phyloP scores from a whole-genome alignment of 2,113 vertebrate genomes.

The Python bivittatus region DNA sequence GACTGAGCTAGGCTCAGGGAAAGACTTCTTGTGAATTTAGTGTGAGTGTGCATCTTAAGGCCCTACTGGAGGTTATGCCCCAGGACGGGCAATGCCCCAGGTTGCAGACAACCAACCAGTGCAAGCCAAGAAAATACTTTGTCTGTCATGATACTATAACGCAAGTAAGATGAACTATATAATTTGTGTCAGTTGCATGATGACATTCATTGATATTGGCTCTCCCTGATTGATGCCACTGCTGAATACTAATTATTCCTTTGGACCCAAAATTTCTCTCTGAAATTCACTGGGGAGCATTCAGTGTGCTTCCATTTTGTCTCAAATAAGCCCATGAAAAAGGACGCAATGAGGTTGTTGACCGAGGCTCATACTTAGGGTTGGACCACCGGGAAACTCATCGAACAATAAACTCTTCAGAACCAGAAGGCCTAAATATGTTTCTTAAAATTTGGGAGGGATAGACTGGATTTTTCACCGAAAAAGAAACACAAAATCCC shows the following conservation, averaged over 20 bases:
- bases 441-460: background rate
- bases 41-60: background rate
- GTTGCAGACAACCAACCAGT: background rate
- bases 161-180: background rate
- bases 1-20: background rate
- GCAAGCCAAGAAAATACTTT: background rate
- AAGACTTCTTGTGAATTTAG: background rate
- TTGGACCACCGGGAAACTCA: background rate
- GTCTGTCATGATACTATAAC: background rate
- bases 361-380: background rate
- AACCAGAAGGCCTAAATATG: conserved; percentile 20
- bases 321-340: background rate
- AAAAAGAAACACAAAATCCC: conserved; percentile 18
- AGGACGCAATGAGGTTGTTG: background rate
- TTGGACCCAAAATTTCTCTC: background rate
- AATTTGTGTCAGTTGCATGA: background rate
- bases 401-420: background rate
- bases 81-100: background rate
- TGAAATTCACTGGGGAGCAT: background rate
- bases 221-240: background rate
- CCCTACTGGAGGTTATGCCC: too few relatives aligned
- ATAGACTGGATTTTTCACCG: background rate
- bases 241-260: background rate
- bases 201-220: background rate
- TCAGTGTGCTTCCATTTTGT: background rate